These are phyloP conservation scores for Corbicula japonica DNA, from an alignment of 2,888 invertebrate genomes.

Conservation along the genomic window DNA sequence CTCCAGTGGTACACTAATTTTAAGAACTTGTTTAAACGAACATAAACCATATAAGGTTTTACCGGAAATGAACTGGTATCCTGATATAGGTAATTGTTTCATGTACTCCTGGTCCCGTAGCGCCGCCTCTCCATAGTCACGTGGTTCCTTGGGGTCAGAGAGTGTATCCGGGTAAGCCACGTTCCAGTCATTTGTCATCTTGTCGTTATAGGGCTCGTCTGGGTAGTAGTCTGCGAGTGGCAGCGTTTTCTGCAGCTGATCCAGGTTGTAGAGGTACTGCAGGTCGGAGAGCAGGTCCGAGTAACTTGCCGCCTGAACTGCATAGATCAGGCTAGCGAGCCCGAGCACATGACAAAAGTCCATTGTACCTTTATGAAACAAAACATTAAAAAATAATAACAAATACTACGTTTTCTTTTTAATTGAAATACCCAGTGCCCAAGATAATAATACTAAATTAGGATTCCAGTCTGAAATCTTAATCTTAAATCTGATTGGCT, in stretches of 20 bases:
- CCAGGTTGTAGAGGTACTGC: conserved; percentile 64
- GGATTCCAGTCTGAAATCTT: no score
- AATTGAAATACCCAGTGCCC: no score
- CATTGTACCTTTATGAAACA: conserved; percentile 26
- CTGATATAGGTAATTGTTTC: conserved; percentile 79
- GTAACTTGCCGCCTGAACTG: conserved; percentile 39
- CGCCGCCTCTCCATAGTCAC: conserved; percentile 73
- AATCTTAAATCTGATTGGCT: no score
- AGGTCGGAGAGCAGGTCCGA: conserved; percentile 51
- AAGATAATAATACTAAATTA: no score
- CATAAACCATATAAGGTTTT: no score
- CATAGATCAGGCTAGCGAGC: conserved; percentile 30
- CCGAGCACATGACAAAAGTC: conserved; percentile 31
- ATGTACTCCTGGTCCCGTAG: conserved; percentile 79
- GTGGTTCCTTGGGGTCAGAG: conserved; percentile 57
- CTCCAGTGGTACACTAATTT: no score
- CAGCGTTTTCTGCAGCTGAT: conserved; percentile 62
- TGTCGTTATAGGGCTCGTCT: conserved; percentile 62
- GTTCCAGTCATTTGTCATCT: conserved; percentile 51
- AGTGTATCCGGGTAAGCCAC: conserved; percentile 59
- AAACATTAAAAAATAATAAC: no score
- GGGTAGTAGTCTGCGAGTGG: conserved; percentile 61
- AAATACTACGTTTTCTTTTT: no score
- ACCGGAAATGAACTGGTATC: conserved; percentile 82
- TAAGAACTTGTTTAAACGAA: no score